Conservation (phyloP, 2,888 invertebrate genomes). For the Ennomos erosarius region DNA sequence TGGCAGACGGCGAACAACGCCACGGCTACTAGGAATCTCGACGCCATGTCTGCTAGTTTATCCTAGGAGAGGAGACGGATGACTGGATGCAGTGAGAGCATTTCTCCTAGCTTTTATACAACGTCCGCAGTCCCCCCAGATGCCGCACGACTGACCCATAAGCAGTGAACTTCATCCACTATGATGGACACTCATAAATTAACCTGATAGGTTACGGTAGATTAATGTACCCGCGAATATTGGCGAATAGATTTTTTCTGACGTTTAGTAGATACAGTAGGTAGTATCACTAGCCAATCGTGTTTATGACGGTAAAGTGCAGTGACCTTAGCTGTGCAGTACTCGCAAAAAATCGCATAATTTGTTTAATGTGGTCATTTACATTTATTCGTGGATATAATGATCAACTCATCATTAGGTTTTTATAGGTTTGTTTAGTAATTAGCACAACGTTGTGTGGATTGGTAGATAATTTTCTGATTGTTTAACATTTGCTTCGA, state of each 20-base stretch:
- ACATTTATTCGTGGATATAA: constrained; percentile 8
- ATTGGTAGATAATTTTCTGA: too few species aligned
- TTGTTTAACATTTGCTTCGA: too few species aligned
- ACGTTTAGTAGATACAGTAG: constrained; percentile 36
- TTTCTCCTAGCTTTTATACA: constrained; percentile 81
- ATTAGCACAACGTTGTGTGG: too few species aligned
- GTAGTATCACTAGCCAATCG: constrained; percentile 21
- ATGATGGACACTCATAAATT: constrained; percentile 72
- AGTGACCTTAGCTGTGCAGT: constrained; percentile 40
- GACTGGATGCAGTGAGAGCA: constrained; percentile 81
- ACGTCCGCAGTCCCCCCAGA: constrained; percentile 54
- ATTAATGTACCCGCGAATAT: constrained; percentile 55
- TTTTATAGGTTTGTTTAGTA: too few species aligned
- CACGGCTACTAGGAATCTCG: constrained; percentile 67
- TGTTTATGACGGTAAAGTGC: constrained; percentile 35
- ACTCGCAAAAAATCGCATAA: constrained; percentile 13
- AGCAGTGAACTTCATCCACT: constrained; percentile 76
- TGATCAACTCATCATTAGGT: constrained; percentile 3
- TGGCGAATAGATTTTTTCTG: constrained; percentile 39
- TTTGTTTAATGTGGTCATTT: constrained; percentile 21
- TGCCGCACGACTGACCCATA: constrained; percentile 63
- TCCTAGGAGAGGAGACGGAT: constrained; percentile 58
- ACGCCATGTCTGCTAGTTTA: constrained; percentile 64
- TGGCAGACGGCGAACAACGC: constrained; percentile 68
- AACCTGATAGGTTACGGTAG: constrained; percentile 69